Percentiles rank a stretch among this genome's conserved stretches.
phyloP scores from a whole-genome alignment of 2,888 invertebrate species.

The Macropis europaea region DNA sequence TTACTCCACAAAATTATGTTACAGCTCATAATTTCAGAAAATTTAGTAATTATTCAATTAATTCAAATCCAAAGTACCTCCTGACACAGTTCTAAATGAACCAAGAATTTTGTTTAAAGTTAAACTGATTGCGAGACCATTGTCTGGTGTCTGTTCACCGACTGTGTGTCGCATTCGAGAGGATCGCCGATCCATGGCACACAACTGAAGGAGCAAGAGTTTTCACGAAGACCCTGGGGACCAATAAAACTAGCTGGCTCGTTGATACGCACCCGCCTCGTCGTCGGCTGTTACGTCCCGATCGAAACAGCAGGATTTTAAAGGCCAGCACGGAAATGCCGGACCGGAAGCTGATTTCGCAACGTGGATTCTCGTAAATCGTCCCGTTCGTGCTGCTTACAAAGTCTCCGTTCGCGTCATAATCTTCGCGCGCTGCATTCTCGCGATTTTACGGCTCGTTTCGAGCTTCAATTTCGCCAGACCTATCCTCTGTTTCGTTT shows the following conservation, averaged over 20 bases:
- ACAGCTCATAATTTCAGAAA: too few species aligned
- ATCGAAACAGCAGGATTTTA: constrained; percentile 7
- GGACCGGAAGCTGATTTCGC: constrained; percentile 1
- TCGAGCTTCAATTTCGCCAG: background rate
- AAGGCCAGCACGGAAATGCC: background rate
- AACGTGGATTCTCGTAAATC: constrained; percentile 12
- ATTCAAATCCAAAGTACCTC: too few species aligned
- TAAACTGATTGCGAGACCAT: too few species aligned
- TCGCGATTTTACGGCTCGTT: constrained; percentile 1
- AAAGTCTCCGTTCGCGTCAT: background rate
- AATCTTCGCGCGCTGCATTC: background rate
- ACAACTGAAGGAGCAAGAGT: too few species aligned
- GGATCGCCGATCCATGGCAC: too few species aligned
- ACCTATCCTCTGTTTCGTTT: background rate
- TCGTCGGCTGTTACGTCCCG: background rate
- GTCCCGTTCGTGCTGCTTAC: background rate
- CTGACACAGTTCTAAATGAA: too few species aligned
- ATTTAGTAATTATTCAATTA: too few species aligned
- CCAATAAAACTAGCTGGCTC: constrained; percentile 6
- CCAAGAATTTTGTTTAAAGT: too few species aligned
- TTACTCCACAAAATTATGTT: too few species aligned
- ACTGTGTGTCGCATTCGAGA: too few species aligned
- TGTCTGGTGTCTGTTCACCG: too few species aligned
- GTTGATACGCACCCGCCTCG: background rate
- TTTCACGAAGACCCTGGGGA: constrained; percentile 3